Percentiles rank a stretch among this genome's conserved stretches.
phyloP scores from a whole-genome alignment of 1,140 invertebrate genomes.

The Heliothis subflexa region DNA sequence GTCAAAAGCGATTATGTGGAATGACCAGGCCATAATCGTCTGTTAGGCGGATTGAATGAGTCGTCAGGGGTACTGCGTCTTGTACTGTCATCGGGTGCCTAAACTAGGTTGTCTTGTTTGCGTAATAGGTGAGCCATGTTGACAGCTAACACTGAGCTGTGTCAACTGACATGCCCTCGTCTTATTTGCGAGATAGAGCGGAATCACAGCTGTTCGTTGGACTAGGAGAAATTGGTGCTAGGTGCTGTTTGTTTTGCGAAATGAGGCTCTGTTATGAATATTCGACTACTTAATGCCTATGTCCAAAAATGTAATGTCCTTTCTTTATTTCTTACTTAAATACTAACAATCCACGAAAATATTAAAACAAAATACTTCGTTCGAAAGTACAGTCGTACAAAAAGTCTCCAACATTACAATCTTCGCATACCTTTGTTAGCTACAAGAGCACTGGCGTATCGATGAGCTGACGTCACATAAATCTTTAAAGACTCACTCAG shows the following conservation, averaged over 20 bases:
- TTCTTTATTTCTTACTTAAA: too few species aligned
- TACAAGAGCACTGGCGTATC: background rate
- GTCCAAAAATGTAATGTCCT: too few species aligned
- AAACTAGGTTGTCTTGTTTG: constrained; percentile 38
- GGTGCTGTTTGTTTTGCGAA: background rate
- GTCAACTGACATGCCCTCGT: background rate
- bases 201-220: constrained; percentile 6
- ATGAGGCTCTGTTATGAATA: too few species aligned
- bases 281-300: too few species aligned
- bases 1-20: background rate
- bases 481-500: constrained; percentile 43
- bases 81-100: constrained; percentile 39
- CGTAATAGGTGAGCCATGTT: constrained; percentile 36
- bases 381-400: background rate
- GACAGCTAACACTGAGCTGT: constrained; percentile 27
- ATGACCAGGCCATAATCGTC: background rate
- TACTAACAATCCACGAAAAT: too few species aligned
- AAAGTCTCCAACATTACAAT: constrained; percentile 2
- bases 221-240: background rate
- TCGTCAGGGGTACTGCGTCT: constrained; percentile 29
- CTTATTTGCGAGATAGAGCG: constrained; percentile 19
- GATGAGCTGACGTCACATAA: constrained; percentile 38
- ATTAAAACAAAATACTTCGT: background rate
- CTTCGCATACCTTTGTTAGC: constrained; percentile 10
- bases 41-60: constrained; percentile 9